Percentiles rank a stretch among this genome's conserved stretches.
These are phyloP conservation scores for Cyanoliseus patagonus DNA, from an alignment of 2,113 vertebrate genomes.

Conservation along the genomic window DNA sequence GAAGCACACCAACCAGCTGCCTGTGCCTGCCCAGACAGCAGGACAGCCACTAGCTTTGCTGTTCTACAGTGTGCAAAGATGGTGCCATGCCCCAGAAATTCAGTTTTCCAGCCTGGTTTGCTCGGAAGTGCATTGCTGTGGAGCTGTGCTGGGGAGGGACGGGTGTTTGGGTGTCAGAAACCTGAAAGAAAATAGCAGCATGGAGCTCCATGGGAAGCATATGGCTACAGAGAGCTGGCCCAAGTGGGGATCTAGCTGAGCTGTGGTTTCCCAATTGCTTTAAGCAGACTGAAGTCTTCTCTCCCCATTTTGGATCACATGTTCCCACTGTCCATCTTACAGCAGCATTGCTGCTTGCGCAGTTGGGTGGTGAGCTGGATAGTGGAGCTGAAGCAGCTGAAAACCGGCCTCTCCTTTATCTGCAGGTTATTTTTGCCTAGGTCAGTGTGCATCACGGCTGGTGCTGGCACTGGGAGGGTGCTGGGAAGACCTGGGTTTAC, in stretches of 20 bases:
- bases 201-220: background rate
- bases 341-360: background rate
- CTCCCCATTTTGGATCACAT: background rate
- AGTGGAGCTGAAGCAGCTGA: background rate
- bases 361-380: background rate
- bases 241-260: background rate
- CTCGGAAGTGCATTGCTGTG: background rate
- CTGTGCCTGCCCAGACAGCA: background rate
- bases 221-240: background rate
- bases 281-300: background rate
- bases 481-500: background rate
- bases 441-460: background rate
- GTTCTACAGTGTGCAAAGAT: background rate
- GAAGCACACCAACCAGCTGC: constrained; percentile 16
- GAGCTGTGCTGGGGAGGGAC: background rate
- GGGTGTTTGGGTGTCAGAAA: background rate
- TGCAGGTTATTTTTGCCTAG: background rate
- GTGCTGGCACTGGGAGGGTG: background rate
- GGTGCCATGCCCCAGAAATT: background rate
- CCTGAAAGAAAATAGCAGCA: background rate
- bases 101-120: background rate
- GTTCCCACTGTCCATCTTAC: background rate
- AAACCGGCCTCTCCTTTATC: background rate
- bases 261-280: background rate
- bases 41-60: background rate